Evolutionary conservation across 2,888 invertebrate species (phyloP), one percentile per base, ranked within the genome.

Genomic region (Furcula furcula): DNA sequence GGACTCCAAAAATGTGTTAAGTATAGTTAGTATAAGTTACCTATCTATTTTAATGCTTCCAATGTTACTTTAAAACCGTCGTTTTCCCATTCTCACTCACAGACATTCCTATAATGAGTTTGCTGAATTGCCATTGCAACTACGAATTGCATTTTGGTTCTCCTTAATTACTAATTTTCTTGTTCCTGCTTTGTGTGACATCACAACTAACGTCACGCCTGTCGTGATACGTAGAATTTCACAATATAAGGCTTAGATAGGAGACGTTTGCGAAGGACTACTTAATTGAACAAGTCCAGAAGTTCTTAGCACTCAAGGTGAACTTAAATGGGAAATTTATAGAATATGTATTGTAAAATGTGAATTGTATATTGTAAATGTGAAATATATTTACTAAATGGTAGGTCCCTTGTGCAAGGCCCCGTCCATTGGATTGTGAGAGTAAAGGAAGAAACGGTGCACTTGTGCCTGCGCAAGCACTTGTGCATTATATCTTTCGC

Each of bases 101-200:
- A n/a, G 11, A 33, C 5, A 1, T 32, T 31, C 30, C 32, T 32
- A 22, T 39, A 46, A 46, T 40, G 35, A 50, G 34, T 25, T 47
- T 37, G 47, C 42, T 39, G 45, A 51, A 57, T 10, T 39, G 34
- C 30, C 40, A 29, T 36, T 28, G 40, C 35, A 36, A 37, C 36
- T 34, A 44, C 35, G 41, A 49, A 47, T 43, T 46, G 44, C 45
- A 37, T 31, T 34, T 43, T 38, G 39, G 45, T 50, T 42, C 43
- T 45, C 37, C 43, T 65, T 71, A 65, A 67, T 73, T 75, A 64
- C 59, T 49, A 65, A 65, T 71, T 74, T 58, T 46, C 53, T 61
- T 49, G 60, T 60, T 63, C 48, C 51, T 46, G 48, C 41, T 51
- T 36, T 42, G 36, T 29, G 34, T 40, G 42, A 13, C 25, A 49